Evolutionary conservation across 2,797 vertebrate species (phyloP), one percentile per base, ranked within the genome.

Genomic region (Leptodactylus fallax): DNA sequence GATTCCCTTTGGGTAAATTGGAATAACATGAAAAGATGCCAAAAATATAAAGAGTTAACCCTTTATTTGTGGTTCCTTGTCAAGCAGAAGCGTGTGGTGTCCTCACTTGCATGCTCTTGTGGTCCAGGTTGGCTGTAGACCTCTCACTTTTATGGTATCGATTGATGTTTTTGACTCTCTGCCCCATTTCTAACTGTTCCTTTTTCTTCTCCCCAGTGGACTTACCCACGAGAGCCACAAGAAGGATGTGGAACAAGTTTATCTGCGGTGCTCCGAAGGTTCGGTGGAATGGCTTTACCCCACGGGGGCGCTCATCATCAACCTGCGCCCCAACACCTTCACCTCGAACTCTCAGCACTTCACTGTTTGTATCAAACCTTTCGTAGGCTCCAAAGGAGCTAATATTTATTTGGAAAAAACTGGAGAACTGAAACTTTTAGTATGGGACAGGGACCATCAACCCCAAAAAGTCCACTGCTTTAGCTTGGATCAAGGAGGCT

Each of bases 231-330:
- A 99, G 92, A 95, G 96, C 51, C 98, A 98, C 93, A 92, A 95
- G 91, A 96, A 98, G 93, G 98, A 99, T 78, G 98, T 99, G 90
- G 98, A 99, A 90, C 98, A 99, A 96, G 97, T 99, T 91, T 99
- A 99, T 93, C 95, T 99, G 85, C 97, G 98, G 81, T 99, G 98
- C 89, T 96, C 98, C 0, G 96, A 97, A 80, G 98, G 98, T 8
- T 94, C 95, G 0, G 95, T 99, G 91, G 97, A 99, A 92, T 99
- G 98, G 98, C 95, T 99, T 90, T 99, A 99, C 92, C 98, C 98
- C 13, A 99, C 97, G 0, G 98, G 98, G 14, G 98, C 98, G 0
- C 96, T 99, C 94, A 98, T 99, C 1, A 95, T 99, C 93, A 99
- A 99, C 95, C 95, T 99, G 80, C 92, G 97, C 1, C 97, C 98